Evolutionary conservation across 2,797 vertebrate species (phyloP).

Genomic region (Mionectes olivaceus): DNA sequence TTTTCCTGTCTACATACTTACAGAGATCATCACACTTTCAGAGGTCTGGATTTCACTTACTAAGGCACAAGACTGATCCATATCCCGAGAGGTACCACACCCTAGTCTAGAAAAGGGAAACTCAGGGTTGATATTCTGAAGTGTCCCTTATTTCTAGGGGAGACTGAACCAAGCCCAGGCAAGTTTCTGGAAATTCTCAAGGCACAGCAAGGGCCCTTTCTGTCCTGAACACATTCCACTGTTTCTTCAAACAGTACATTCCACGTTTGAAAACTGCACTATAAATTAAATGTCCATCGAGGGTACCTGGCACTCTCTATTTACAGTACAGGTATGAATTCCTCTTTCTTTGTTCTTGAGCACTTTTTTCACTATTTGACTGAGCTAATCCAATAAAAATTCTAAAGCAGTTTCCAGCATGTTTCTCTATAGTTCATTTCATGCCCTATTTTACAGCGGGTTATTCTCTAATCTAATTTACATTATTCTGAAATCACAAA

Average conservation of each 20-base stretch:
- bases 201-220: not conserved
- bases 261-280: not conserved
- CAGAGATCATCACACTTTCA: not conserved
- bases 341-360: not conserved
- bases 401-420: not conserved
- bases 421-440: slow-evolving; percentile 22
- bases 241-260: not conserved
- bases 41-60: not conserved
- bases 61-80: not conserved
- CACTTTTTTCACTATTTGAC: not conserved
- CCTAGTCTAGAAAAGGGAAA: not conserved
- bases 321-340: not conserved
- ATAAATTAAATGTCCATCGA: not conserved
- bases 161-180: not conserved
- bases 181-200: not conserved
- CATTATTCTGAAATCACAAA: slow-evolving; percentile 43
- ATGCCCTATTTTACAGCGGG: slow-evolving; percentile 29
- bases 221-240: not conserved
- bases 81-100: not conserved
- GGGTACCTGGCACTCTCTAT: not conserved
- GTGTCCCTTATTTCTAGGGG: not conserved
- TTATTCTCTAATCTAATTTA: slow-evolving; percentile 51
- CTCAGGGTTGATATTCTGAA: not conserved
- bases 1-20: not conserved
- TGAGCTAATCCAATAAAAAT: slow-evolving; percentile 48